Evolutionary conservation across 2,113 vertebrate species (phyloP).

Genomic region (Heloderma charlesbogerti): DNA sequence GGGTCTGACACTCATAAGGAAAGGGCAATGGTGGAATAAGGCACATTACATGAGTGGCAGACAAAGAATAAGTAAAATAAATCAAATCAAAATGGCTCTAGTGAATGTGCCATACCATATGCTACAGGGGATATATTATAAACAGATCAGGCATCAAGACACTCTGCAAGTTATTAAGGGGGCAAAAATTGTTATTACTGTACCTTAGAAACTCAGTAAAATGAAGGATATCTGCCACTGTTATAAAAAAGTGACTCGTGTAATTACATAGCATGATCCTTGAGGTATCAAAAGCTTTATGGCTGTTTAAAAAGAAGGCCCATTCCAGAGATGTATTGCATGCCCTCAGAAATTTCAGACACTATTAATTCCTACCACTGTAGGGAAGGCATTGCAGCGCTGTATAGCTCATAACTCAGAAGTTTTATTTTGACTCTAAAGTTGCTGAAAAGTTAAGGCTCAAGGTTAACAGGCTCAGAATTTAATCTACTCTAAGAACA

Average conservation of each 20-base stretch:
- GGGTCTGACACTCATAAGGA: background rate
- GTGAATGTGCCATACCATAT: background rate
- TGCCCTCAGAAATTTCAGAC: conserved; percentile 22
- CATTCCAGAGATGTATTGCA: conserved; percentile 6
- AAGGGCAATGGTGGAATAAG: background rate
- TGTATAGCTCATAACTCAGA: background rate
- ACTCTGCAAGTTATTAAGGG: background rate
- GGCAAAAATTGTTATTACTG: background rate
- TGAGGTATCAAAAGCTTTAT: conserved; percentile 33
- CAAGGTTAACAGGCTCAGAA: conserved; percentile 6
- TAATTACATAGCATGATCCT: background rate
- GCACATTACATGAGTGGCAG: background rate
- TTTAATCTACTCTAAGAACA: background rate
- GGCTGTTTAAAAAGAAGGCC: conserved; percentile 40
- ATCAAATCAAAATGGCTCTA: conserved; percentile 15
- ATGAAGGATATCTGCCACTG: background rate
- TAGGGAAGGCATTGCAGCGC: background rate
- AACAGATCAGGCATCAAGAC: conserved; percentile 2
- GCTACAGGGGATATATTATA: background rate
- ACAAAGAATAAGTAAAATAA: background rate
- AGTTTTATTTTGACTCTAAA: background rate
- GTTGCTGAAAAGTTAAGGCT: conserved; percentile 22
- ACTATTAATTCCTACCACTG: background rate
- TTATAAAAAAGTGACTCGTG: conserved; percentile 14
- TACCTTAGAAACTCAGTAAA: background rate